Base-by-base conservation (phyloP, 2,113 vertebrate species). In the Corythornis vintsioides region DNA sequence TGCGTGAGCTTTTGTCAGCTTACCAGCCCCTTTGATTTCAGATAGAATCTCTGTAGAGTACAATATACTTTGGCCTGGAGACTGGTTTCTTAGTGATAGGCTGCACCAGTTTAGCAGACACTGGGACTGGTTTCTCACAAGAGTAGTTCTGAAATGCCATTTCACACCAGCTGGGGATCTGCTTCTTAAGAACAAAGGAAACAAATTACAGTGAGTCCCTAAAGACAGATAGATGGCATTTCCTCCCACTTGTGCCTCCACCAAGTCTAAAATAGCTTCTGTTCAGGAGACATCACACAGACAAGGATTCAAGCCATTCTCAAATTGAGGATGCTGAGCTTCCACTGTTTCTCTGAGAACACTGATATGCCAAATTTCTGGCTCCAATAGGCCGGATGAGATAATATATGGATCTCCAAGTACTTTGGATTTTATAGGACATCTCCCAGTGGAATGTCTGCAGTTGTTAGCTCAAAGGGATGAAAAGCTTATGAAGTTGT, bases 111-210 rank as follows among this genome's bases (percentile, higher is more conserved):
- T 22, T 12, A 26, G 10, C 28, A 83, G 43, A 11, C 50, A 25
- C 74, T 35, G 60, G 47, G 40, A 40, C 59, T 29, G 8, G 38
- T 64, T 80, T 91, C 74, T 83, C 84, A 92, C 35, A 75, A 63
- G 38, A 42, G 6, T 1, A 71, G 35, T 71, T 92, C 87, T 31
- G 57, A 87, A 80, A 88, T 64, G 33, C 67, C 82, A 50, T 64
- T 94, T 78, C 89, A 83, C 65, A 64, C 75, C 87, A 88, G 72
- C 94, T 88, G 75, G 53, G 72, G 56, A 91, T 93, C 84, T 89
- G 60, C 53, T 87, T 25, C 94, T 88, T 25, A 40, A 92, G 95
- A 96, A 93, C 92, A 96, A 94, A 93, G 85, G 89, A 89, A 91
- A 42, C 59, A 67, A 89, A 84, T 86, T 81, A 57, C 82, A 88